Conservation (phyloP, 2,888 invertebrate genomes). For the Stictocephala bisonia region DNA sequence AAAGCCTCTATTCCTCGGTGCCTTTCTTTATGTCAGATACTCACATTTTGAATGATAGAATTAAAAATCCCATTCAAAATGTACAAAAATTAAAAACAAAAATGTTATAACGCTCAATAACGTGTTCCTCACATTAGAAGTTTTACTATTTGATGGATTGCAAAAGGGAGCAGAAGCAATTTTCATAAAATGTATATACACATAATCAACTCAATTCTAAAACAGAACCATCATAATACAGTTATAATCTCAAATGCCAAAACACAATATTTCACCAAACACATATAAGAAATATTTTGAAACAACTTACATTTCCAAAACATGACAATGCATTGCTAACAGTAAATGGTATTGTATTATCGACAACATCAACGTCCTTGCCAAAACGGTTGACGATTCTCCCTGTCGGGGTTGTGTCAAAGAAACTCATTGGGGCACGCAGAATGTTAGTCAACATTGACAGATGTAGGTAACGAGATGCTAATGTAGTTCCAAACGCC, state of each 20-base stretch:
- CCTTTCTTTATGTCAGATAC: too few relatives aligned
- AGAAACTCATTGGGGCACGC: slow-evolving; percentile 63
- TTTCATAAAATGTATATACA: too few relatives aligned
- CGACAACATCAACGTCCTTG: slow-evolving; percentile 64
- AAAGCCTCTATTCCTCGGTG: too few relatives aligned
- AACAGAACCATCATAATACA: too few relatives aligned
- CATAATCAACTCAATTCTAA: too few relatives aligned
- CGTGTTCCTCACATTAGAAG: too few relatives aligned
- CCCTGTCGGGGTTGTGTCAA: slow-evolving; percentile 64
- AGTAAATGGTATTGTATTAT: slow-evolving; percentile 61
- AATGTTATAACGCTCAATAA: too few relatives aligned
- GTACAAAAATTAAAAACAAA: too few relatives aligned
- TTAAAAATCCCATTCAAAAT: too few relatives aligned
- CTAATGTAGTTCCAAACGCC: slow-evolving; percentile 40
- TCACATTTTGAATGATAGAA: too few relatives aligned
- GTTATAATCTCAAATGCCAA: background rate
- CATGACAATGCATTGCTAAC: slow-evolving; percentile 60
- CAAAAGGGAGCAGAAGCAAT: too few relatives aligned
- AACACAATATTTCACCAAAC: background rate
- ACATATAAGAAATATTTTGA: background rate
- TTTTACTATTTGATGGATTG: too few relatives aligned
- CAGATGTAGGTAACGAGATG: slow-evolving; percentile 55
- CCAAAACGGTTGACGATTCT: slow-evolving; percentile 64
- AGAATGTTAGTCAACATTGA: slow-evolving; percentile 61
- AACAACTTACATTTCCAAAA: slow-evolving; percentile 1